Evolutionary conservation across 1,140 invertebrate genomes (phyloP).

Genomic region (Spodoptera frugiperda): DNA sequence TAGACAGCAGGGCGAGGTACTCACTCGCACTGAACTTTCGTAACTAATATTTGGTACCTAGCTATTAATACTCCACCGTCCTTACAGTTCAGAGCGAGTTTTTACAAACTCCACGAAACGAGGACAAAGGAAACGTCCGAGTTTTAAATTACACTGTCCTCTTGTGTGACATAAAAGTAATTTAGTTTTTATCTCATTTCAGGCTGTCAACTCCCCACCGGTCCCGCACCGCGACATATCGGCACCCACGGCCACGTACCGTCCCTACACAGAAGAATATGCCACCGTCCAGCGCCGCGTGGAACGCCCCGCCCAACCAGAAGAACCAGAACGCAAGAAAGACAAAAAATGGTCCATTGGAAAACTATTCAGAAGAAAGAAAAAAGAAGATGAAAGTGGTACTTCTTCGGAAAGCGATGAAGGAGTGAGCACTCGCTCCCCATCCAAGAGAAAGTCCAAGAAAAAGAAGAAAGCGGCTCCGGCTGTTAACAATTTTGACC

Average conservation of each 20-base stretch:
- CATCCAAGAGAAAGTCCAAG: slow-evolving; percentile 83
- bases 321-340: slow-evolving; percentile 80
- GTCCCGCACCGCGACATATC: slow-evolving; percentile 76
- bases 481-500: slow-evolving; percentile 84
- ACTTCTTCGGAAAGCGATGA: slow-evolving; percentile 89
- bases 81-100: not conserved
- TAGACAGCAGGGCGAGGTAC: slow-evolving; percentile 53
- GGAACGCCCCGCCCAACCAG: slow-evolving; percentile 67
- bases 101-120: not conserved
- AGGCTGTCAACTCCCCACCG: slow-evolving; percentile 83
- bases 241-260: slow-evolving; percentile 65
- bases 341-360: slow-evolving; percentile 92
- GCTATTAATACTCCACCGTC: not conserved
- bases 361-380: slow-evolving; percentile 89
- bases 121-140: slow-evolving; percentile 2
- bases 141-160: slow-evolving; percentile 13
- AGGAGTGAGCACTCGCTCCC: slow-evolving; percentile 81
- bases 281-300: slow-evolving; percentile 69
- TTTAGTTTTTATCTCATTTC: slow-evolving; percentile 61
- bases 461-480: slow-evolving; percentile 76
- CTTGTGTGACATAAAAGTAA: slow-evolving; percentile 22
- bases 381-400: slow-evolving; percentile 87
- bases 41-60: not conserved
- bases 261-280: slow-evolving; percentile 77
- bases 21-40: not conserved